phyloP scores from a whole-genome alignment of 2,113 vertebrate species.

The Origma solitaria region DNA sequence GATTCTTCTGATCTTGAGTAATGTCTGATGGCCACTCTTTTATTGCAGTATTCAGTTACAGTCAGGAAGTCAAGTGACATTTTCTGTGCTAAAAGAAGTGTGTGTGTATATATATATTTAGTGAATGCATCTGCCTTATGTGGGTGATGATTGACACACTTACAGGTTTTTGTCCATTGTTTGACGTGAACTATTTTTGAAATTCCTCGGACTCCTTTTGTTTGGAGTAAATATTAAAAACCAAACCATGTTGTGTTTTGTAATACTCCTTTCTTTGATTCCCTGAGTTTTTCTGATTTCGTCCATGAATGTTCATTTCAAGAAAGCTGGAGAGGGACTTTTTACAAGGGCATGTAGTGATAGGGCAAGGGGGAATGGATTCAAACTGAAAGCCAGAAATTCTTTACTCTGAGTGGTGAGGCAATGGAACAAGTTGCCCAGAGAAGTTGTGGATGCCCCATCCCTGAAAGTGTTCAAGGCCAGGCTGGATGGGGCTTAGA shows the following conservation, averaged over 20 bases:
- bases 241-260: fast-evolving
- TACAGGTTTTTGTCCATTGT: not conserved
- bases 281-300: not conserved
- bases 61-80: conserved; percentile 21
- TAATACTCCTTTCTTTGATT: not conserved
- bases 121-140: not conserved
- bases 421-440: not conserved
- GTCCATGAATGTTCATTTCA: not conserved
- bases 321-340: not conserved
- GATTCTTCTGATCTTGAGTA: conserved; percentile 16
- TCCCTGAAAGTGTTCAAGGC: not conserved
- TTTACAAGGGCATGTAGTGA: not conserved
- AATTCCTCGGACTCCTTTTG: not conserved
- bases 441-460: not conserved
- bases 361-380: not conserved
- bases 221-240: not conserved
- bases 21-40: not conserved
- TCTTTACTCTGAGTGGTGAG: not conserved
- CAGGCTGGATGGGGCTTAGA: not conserved
- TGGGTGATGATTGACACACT: not conserved
- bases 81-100: conserved; percentile 23
- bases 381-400: not conserved
- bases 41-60: not conserved
- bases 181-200: not conserved
- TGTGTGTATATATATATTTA: not conserved